Base-by-base conservation (phyloP, 2,797 vertebrate genomes). In the Gymnopithys bicolor region DNA sequence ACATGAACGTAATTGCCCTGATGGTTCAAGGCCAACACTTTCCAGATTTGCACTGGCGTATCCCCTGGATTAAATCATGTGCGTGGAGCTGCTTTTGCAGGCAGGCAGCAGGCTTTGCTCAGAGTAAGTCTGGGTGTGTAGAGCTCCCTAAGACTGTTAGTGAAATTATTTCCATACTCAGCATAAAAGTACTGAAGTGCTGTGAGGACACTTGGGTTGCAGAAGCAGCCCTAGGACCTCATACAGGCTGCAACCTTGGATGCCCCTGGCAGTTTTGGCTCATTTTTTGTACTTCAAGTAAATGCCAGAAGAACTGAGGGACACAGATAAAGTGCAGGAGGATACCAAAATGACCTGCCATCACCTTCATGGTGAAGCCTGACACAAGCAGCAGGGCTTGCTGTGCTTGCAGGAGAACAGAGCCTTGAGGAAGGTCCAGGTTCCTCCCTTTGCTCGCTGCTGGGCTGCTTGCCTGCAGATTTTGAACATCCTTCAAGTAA, bases 371-470 rank as follows among this genome's bases (percentile, higher is more conserved):
- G 46, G 23, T 3, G 35, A 17, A 66, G 55, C 67, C 71, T 39
- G 43, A 2, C 37, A 4, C 8, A n/a, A 51, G 76, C 71, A 71
- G 41, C 33, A 28, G 32, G 11, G 43, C 70, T 21, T 41, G 48
- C 59, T 68, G 58, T 12, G 43, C 53, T 37, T 11, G 49, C 70
- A 59, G 83, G n/a, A 19, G 7, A 66, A 10, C 4, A 19, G 35
- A 12, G 71, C n/a, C 25, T 1, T 7, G 48, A 8, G 0, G 2
- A 22, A 56, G 55, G 19, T 32, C 70, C 1, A 21, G 39, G 1
- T 19, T 35, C 22, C 60, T 82, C 53, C 30, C 33, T 52, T 30
- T 22, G 41, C 56, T 87, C 0, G 0, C 66, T 56, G 78, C 81
- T 1, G 4, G 39, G 68, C 25, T 51, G 56, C 46, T 53, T 37